Evolutionary conservation across 2,888 invertebrate species (phyloP).

Genomic region (Axea sp.): DNA sequence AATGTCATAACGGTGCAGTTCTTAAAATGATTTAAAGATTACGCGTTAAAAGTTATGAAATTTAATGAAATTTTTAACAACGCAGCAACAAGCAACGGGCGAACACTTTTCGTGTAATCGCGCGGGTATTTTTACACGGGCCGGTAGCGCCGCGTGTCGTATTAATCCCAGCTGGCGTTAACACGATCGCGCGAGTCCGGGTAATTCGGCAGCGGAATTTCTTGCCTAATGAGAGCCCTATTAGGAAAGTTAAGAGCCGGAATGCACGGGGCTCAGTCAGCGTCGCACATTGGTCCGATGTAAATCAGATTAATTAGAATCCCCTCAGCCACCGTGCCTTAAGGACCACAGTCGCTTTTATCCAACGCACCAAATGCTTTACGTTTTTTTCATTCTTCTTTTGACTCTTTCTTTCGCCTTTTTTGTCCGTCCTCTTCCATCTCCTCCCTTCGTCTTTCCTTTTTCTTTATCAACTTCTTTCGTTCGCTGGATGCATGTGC

Average conservation of each 20-base stretch:
- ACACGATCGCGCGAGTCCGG: constrained; percentile 65
- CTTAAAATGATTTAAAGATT: too few relatives aligned
- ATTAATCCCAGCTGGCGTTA: constrained; percentile 65
- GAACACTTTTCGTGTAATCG: constrained; percentile 30
- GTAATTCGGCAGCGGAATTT: constrained; percentile 68
- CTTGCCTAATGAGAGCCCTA: constrained; percentile 77
- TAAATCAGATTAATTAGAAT: constrained; percentile 77
- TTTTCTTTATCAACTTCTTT: constrained; percentile 12
- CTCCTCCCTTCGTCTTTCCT: background rate
- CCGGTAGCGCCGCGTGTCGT: constrained; percentile 59
- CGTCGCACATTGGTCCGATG: constrained; percentile 70
- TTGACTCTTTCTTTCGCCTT: constrained; percentile 9
- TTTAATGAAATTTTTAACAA: too few relatives aligned
- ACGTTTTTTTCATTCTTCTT: constrained; percentile 38
- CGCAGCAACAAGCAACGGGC: constrained; percentile 26
- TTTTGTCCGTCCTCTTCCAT: background rate
- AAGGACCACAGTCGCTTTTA: constrained; percentile 57
- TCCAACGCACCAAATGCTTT: constrained; percentile 60
- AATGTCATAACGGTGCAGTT: too few relatives aligned
- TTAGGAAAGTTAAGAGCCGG: constrained; percentile 74
- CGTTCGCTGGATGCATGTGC: constrained; percentile 22
- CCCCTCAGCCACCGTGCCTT: constrained; percentile 41
- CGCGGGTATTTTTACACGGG: constrained; percentile 38
- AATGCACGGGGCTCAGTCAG: constrained; percentile 69
- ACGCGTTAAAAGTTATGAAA: too few relatives aligned